Percentiles rank a stretch among this genome's conserved stretches.
Conservation (phyloP, 1,140 invertebrate genomes). For the Zaprionus africanus region DNA sequence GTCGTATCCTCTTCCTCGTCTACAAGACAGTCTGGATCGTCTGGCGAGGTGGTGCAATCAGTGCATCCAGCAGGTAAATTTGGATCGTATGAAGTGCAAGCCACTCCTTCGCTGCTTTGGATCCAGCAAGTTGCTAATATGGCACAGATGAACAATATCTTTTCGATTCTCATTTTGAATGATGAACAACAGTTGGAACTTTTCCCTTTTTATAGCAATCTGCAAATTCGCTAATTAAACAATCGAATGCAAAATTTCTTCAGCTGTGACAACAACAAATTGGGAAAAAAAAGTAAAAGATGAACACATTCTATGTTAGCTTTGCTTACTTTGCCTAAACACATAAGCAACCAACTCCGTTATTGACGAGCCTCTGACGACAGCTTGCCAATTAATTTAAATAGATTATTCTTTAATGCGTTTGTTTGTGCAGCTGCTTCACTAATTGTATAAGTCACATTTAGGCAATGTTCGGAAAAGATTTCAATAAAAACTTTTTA, state of each 20-base stretch:
- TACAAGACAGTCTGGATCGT: neutral
- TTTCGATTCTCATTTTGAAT: slow-evolving; percentile 19
- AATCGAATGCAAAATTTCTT: neutral
- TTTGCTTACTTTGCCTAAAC: neutral
- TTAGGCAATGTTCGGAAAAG: neutral
- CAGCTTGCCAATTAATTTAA: neutral
- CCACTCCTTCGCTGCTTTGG: neutral
- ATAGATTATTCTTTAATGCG: neutral
- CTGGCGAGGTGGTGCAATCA: neutral
- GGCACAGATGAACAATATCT: neutral
- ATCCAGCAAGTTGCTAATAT: slow-evolving; percentile 12
- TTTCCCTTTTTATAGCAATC: slow-evolving; percentile 14
- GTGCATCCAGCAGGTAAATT: slow-evolving; percentile 3
- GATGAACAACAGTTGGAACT: neutral
- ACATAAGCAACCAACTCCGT: neutral
- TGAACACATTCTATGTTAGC: neutral
- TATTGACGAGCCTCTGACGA: neutral
- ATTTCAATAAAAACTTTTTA: neutral
- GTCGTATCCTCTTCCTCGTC: neutral
- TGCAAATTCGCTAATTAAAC: neutral
- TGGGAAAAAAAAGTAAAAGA: neutral
- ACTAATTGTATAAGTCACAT: neutral
- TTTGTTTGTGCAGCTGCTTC: neutral
- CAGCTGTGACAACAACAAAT: slow-evolving; percentile 11
- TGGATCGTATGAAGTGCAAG: slow-evolving; percentile 3